These are phyloP conservation scores for Heliconius ismenius DNA, from an alignment of 2,888 invertebrate species.

Conservation along the genomic window DNA sequence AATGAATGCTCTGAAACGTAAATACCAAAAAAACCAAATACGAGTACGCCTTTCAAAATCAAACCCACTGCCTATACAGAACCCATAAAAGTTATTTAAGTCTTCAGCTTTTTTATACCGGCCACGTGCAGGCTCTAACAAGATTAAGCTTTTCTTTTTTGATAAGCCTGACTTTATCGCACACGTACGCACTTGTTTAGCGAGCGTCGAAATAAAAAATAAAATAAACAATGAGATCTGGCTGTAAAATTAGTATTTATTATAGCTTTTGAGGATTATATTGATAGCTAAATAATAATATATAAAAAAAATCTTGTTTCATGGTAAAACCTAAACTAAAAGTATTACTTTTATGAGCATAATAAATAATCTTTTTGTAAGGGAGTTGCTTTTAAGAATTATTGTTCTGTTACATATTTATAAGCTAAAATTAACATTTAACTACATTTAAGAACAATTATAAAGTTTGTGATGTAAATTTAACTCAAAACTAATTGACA, in stretches of 20 bases:
- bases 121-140: slow-evolving; percentile 39
- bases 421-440: neutral
- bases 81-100: slow-evolving; percentile 31
- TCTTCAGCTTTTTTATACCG: slow-evolving; percentile 10
- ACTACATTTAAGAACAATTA: neutral
- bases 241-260: slow-evolving; percentile 16
- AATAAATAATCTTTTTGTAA: no score
- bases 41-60: neutral
- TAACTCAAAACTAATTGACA: neutral
- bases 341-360: no score
- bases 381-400: no score
- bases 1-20: neutral
- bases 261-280: neutral
- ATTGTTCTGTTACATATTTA: neutral
- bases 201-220: slow-evolving; percentile 13
- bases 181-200: slow-evolving; percentile 30
- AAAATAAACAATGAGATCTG: neutral
- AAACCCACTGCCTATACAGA: slow-evolving; percentile 7
- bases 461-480: no score
- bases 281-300: neutral
- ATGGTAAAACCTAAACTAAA: no score
- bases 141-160: slow-evolving; percentile 44
- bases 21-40: neutral
- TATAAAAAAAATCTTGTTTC: neutral
- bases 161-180: slow-evolving; percentile 37